Base-by-base conservation (phyloP, 2,888 invertebrate genomes). In the Lingula anatina region DNA sequence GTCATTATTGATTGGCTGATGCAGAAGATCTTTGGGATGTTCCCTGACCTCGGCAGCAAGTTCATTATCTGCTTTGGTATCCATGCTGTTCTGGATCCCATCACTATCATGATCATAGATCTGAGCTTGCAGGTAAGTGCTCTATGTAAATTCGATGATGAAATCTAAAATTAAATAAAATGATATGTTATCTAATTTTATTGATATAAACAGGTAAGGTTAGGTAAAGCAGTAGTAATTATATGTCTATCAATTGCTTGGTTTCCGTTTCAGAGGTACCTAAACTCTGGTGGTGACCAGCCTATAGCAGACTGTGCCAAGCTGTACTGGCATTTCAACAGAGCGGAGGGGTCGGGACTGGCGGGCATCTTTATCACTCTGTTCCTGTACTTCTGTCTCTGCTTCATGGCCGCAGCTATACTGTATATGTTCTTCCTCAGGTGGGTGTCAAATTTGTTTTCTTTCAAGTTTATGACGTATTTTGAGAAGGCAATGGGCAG, bases 381-480 rank as follows among this genome's bases (percentile, higher is more conserved):
- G 15, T 70, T 74, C 53, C 62, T 73, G 38, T 73, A 72, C 50
- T 43, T 61, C 25, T 69, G 69, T 53, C 60, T 62, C 46, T 61
- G 63, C 53, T 72, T 73, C 49, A 54, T 70, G 31, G 47, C 66
- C 4, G 64, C 61, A 5, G 58, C 66, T 38, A 63, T 73, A 24
- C 64, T 74, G 49, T 74, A 73, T 64, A 73, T 74, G 71, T 74
- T 72, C 62, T 74, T 74, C 62, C 61, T 74, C 41, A 66, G 74
- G 74, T 74, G 52, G 52, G 54, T 31, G 5, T 36, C 36, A 3
- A 2, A 49, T n/a, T n/a, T n/a, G n/a, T n/a, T n/a, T n/a, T n/a
- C n/a, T n/a, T n/a, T n/a, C n/a, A n/a, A n/a, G n/a, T n/a, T n/a
- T n/a, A n/a, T n/a, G n/a, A n/a, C n/a, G n/a, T n/a, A n/a, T n/a